phyloP scores from a whole-genome alignment of 2,888 invertebrate genomes.

The Caenorhabditis panamensis region DNA sequence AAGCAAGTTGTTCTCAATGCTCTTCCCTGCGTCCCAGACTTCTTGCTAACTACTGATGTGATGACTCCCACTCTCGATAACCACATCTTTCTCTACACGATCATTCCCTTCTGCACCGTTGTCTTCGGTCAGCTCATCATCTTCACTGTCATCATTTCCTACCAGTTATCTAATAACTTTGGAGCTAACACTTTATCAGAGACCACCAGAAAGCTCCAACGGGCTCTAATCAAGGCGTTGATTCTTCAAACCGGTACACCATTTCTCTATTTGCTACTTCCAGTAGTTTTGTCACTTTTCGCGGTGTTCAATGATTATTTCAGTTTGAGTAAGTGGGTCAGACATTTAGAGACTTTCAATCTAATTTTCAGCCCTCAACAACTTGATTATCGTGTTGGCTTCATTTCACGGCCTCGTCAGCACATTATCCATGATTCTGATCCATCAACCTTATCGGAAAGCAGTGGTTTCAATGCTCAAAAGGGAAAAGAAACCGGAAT shows the following conservation, averaged over 20 bases:
- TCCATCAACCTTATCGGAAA: conserved; percentile 17
- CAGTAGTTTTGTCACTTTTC: too few relatives aligned
- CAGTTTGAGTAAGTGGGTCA: too few relatives aligned
- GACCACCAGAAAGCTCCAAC: too few relatives aligned
- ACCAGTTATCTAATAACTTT: too few relatives aligned
- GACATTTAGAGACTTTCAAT: too few relatives aligned
- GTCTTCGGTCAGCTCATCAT: conserved; percentile 18
- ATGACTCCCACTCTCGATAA: background rate
- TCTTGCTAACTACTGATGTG: background rate
- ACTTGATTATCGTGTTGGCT: conserved; percentile 4
- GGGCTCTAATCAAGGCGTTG: too few relatives aligned
- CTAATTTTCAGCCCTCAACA: too few relatives aligned
- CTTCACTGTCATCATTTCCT: too few relatives aligned
- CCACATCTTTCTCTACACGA: background rate
- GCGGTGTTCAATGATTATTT: too few relatives aligned
- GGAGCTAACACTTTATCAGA: too few relatives aligned
- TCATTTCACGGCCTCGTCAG: conserved; percentile 18
- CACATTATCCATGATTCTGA: conserved; percentile 23
- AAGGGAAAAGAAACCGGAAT: background rate
- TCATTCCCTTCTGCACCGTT: background rate
- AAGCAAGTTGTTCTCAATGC: background rate
- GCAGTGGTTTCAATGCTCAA: background rate
- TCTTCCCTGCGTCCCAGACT: conserved; percentile 20
- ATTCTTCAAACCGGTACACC: too few relatives aligned
- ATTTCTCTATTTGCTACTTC: too few relatives aligned